A percentile compares a stretch with the other conserved stretches of the same genome.
phyloP scores from a whole-genome alignment of 1,140 invertebrate genomes.

The Formica exsecta region DNA sequence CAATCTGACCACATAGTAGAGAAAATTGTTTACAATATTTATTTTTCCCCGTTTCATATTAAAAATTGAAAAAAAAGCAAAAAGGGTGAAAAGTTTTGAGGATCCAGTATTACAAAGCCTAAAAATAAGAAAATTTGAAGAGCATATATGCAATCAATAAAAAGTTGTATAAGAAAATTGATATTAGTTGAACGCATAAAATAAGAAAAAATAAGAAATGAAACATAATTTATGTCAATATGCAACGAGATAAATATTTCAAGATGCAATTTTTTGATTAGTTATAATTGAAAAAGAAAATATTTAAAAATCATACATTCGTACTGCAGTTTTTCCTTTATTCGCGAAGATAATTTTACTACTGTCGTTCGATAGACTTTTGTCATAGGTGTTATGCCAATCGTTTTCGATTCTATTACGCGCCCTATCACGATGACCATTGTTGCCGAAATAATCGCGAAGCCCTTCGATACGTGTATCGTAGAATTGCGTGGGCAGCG shows the following conservation, averaged over 20 bases:
- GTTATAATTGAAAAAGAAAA: not conserved
- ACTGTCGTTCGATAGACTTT: conserved; percentile 4
- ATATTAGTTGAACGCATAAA: not conserved
- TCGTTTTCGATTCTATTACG: conserved; percentile 27
- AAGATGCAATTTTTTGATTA: not conserved
- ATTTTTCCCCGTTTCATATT: not conserved
- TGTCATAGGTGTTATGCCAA: conserved; percentile 27
- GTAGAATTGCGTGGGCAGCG: conserved; percentile 9
- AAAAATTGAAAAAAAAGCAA: conserved; percentile 15
- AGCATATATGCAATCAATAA: not conserved
- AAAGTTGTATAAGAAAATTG: not conserved
- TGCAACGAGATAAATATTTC: not conserved
- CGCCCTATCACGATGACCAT: conserved; percentile 8
- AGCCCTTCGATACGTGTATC: conserved; percentile 6
- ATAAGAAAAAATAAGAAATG: not conserved
- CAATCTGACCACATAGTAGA: not conserved
- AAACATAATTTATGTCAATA: not conserved
- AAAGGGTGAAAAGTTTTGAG: not conserved
- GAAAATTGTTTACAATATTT: conserved; percentile 5
- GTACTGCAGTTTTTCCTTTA: not conserved
- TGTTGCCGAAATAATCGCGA: conserved; percentile 43
- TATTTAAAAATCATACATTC: not conserved
- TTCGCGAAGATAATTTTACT: conserved; percentile 27
- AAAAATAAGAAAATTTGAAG: not conserved
- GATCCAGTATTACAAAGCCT: not conserved